phyloP scores from a whole-genome alignment of 2,888 invertebrate species.

The Choreutis nemorana region DNA sequence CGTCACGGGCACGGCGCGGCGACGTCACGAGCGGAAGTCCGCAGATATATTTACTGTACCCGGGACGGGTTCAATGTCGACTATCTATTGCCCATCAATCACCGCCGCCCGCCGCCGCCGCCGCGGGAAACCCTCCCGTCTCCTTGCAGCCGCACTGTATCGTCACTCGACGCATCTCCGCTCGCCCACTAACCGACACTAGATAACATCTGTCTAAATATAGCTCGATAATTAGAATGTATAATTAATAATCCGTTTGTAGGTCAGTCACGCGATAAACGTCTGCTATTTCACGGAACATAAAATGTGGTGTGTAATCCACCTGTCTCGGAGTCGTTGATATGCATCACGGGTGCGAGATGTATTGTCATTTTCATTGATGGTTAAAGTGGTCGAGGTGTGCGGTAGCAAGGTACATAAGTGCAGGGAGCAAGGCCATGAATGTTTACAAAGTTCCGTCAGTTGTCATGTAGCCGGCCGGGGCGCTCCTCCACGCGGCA shows the following conservation, averaged over 20 bases:
- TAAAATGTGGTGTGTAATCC: too few relatives aligned
- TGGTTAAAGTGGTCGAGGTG: constrained; percentile 6
- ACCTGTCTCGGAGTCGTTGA: constrained; percentile 27
- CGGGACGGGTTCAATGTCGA: constrained; percentile 59
- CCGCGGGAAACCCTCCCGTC: constrained; percentile 13
- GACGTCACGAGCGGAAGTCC: constrained; percentile 60
- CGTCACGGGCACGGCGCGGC: constrained; percentile 37
- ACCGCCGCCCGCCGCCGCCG: constrained; percentile 25
- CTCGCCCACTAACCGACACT: background rate
- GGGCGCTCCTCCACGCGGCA: constrained; percentile 23
- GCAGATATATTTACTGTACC: constrained; percentile 46
- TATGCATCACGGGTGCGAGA: constrained; percentile 27
- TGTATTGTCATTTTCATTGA: constrained; percentile 44
- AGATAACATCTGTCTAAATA: constrained; percentile 10
- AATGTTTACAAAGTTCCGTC: constrained; percentile 62
- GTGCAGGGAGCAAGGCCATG: constrained; percentile 54
- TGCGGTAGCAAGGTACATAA: constrained; percentile 23
- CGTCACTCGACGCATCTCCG: background rate
- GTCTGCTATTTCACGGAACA: constrained; percentile 20
- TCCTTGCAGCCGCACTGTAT: background rate
- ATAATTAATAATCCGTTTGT: constrained; percentile 1
- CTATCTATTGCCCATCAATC: constrained; percentile 64
- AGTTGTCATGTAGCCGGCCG: constrained; percentile 47
- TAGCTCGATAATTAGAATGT: too few relatives aligned
- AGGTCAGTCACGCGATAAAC: constrained; percentile 1